Conservation (phyloP, 2,797 vertebrate species). For the Pipistrellus pygmaeus region DNA sequence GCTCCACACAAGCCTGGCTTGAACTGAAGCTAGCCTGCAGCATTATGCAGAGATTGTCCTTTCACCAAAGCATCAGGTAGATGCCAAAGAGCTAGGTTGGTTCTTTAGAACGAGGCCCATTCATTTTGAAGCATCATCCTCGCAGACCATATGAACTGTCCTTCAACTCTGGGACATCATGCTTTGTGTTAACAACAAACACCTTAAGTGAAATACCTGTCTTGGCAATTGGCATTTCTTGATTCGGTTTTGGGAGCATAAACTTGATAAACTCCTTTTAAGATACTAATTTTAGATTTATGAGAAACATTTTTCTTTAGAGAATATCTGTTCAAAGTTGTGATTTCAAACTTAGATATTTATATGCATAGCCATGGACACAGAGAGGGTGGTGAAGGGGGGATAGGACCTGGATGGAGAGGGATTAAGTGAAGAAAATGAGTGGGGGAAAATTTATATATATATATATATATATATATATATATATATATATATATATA, state of each 20-base stretch:
- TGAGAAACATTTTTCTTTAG: not conserved
- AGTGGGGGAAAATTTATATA: too few relatives aligned
- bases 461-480: too few relatives aligned
- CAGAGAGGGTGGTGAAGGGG: too few relatives aligned
- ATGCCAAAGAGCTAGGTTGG: not conserved
- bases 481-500: too few relatives aligned
- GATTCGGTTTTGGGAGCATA: conserved; percentile 3
- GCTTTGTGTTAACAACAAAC: not conserved
- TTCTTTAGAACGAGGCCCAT: not conserved
- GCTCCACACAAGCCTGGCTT: not conserved
- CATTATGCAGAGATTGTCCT: not conserved
- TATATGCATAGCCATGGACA: too few relatives aligned
- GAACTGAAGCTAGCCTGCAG: not conserved
- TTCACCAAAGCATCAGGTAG: not conserved
- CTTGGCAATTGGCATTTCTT: not conserved
- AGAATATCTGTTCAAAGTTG: not conserved
- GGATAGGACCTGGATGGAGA: too few relatives aligned
- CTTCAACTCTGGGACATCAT: not conserved
- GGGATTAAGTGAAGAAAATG: too few relatives aligned
- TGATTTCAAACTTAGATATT: not conserved
- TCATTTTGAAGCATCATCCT: not conserved
- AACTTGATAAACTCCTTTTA: conserved; percentile 12
- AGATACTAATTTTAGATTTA: not conserved
- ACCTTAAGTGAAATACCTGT: not conserved
- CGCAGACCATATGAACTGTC: not conserved